Base-by-base conservation (phyloP, 2,888 invertebrate species). In the Carabus problematicus region DNA sequence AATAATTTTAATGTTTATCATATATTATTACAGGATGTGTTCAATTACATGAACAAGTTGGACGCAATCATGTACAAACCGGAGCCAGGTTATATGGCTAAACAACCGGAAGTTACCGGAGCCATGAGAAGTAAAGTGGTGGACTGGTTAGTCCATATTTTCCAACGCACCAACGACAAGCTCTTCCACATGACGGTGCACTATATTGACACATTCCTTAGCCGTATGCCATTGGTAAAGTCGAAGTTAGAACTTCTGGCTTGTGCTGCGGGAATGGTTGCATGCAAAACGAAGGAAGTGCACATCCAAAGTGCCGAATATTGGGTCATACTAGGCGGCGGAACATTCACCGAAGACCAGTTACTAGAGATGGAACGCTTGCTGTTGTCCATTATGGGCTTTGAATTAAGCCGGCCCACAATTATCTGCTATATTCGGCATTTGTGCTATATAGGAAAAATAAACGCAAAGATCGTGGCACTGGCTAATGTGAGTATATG, bases 261-360 rank as follows among this genome's bases (percentile, higher is more conserved):
- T n/a, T 77, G 79, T 1, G 78, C 80, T 6, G 80, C 81, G 0
- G 79, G 81, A 78, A 76, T 80, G 75, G 64, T 82, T 14, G 81
- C 82, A 3, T 76, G 78, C 1, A 82, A 82, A 76, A 76, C 80
- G 67, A 81, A 82, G 71, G 81, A 82, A 72, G 76, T 81, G 47
- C 78, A 80, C 71, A 77, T 79, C 4, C 76, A 80, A 16, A 77
- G 79, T 49, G 73, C 77, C 2, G 75, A 75, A 55, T 80, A 81
- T 71, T 81, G 79, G 79, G 74, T 77, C 0, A 79, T 75, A 66
- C 75, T 82, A 19, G 79, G 80, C 1, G 77, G 77, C 8, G 77
- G 79, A 66, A 74, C 79, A 7, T 81, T 79, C 71, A 76, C 78
- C 0, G 49, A 73, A 0, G 72, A 75, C 49, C 80, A 82, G 72